phyloP scores from a whole-genome alignment of 2,797 vertebrate genomes.

The Falco concolor region DNA sequence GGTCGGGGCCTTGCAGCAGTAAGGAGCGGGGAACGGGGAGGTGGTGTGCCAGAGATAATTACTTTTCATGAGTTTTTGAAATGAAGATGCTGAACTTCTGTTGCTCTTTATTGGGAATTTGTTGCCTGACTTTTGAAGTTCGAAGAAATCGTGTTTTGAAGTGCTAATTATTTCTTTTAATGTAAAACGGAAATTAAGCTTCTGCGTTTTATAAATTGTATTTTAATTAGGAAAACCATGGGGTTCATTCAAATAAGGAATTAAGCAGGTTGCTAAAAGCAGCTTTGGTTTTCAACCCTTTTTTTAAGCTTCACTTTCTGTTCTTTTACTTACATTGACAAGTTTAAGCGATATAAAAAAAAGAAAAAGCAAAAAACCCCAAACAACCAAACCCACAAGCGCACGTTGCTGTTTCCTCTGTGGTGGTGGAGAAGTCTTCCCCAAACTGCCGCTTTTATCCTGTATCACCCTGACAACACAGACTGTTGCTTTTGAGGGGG shows the following conservation, averaged over 20 bases:
- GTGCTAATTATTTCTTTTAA: not conserved
- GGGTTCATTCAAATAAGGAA: not conserved
- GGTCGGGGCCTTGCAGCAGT: not conserved
- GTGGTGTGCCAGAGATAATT: not conserved
- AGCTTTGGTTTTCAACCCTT: not conserved
- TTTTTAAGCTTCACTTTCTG: not conserved
- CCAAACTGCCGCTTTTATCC: accelerated
- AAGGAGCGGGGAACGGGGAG: not conserved
- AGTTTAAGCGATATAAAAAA: accelerated
- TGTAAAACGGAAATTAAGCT: not conserved
- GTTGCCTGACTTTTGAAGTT: not conserved
- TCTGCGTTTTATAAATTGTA: not conserved
- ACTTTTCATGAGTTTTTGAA: accelerated
- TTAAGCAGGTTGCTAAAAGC: not conserved
- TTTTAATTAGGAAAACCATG: not conserved
- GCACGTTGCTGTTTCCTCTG: not conserved
- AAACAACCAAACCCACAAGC: accelerated
- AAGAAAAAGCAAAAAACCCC: too few relatives aligned
- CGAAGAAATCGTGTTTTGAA: not conserved
- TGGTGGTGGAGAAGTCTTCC: not conserved
- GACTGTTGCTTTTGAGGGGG: not conserved
- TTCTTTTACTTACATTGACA: not conserved
- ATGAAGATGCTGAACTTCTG: accelerated
- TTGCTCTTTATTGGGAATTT: not conserved
- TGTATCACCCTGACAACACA: not conserved